Percentiles rank a stretch among this genome's conserved stretches.
Evolutionary conservation across 2,113 vertebrate species (phyloP).

Genomic region (Cheirogaleus medius): DNA sequence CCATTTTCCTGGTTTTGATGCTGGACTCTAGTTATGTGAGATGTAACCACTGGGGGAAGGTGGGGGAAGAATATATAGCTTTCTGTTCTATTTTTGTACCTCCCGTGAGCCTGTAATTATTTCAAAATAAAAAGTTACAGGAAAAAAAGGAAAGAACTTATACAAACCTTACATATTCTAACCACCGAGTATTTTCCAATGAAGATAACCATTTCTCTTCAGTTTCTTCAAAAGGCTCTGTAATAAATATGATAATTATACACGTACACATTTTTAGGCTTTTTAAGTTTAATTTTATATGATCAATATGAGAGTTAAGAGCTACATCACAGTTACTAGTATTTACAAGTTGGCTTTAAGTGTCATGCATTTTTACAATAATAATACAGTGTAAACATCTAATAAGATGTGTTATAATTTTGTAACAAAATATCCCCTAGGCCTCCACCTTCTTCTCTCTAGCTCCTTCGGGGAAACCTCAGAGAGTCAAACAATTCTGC

Average conservation of each 20-base stretch:
- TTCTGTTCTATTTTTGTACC: neutral
- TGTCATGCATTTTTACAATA: neutral
- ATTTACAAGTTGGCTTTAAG: conserved; percentile 20
- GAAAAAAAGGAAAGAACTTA: neutral
- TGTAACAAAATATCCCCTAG: neutral
- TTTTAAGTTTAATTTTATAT: neutral
- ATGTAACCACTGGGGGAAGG: neutral
- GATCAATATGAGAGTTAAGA: neutral
- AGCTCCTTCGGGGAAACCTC: neutral
- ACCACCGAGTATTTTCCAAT: conserved; percentile 94
- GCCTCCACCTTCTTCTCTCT: neutral
- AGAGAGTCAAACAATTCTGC: neutral
- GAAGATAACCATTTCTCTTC: conserved; percentile 97
- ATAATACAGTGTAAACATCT: neutral
- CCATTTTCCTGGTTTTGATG: neutral
- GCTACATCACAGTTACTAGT: neutral
- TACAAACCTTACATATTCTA: conserved; percentile 94
- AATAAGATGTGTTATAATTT: neutral
- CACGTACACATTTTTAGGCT: neutral
- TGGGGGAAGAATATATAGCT: neutral
- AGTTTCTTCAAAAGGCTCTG: conserved; percentile 95
- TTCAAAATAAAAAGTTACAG: conserved; percentile 18
- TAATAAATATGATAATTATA: conserved; percentile 40
- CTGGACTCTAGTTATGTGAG: neutral
- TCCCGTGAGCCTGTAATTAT: neutral